These are phyloP conservation scores for Drosophila pandora DNA, from an alignment of 1,140 invertebrate species.

Conservation along the genomic window DNA sequence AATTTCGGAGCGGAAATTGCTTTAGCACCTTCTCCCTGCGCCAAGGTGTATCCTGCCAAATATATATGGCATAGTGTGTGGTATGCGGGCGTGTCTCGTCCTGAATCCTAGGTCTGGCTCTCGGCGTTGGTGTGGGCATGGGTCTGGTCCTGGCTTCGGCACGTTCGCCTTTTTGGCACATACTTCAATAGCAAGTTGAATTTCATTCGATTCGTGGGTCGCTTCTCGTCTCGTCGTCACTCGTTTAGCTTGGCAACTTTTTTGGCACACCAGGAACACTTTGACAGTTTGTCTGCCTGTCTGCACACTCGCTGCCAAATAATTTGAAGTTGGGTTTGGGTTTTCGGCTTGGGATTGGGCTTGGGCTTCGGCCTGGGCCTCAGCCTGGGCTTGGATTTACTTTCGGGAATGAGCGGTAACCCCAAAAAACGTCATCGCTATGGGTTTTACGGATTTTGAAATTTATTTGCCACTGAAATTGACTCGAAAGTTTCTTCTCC, in stretches of 20 bases:
- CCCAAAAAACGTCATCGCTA: constrained; percentile 70
- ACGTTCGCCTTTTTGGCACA: constrained; percentile 79
- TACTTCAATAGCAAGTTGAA: constrained; percentile 80
- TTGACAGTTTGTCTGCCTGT: constrained; percentile 76
- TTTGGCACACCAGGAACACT: constrained; percentile 65
- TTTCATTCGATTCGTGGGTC: constrained; percentile 71
- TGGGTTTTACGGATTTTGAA: constrained; percentile 77
- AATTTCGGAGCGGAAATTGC: constrained; percentile 81
- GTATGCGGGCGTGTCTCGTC: background rate
- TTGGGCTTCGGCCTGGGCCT: background rate
- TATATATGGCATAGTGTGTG: constrained; percentile 15
- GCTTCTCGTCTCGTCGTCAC: constrained; percentile 66
- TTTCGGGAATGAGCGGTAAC: constrained; percentile 26
- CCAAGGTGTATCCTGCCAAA: constrained; percentile 22
- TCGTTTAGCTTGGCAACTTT: constrained; percentile 76
- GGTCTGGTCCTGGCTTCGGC: constrained; percentile 16
- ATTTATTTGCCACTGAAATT: constrained; percentile 72
- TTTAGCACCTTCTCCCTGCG: constrained; percentile 70
- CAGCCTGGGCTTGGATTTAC: background rate
- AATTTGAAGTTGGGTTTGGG: constrained; percentile 17
- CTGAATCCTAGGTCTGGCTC: constrained; percentile 22
- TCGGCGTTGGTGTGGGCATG: background rate
- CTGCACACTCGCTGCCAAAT: constrained; percentile 10
- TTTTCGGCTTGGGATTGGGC: background rate
- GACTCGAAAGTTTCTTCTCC: constrained; percentile 62